Conservation (phyloP, 2,113 vertebrate species). For the Cryptotis parvus region DNA sequence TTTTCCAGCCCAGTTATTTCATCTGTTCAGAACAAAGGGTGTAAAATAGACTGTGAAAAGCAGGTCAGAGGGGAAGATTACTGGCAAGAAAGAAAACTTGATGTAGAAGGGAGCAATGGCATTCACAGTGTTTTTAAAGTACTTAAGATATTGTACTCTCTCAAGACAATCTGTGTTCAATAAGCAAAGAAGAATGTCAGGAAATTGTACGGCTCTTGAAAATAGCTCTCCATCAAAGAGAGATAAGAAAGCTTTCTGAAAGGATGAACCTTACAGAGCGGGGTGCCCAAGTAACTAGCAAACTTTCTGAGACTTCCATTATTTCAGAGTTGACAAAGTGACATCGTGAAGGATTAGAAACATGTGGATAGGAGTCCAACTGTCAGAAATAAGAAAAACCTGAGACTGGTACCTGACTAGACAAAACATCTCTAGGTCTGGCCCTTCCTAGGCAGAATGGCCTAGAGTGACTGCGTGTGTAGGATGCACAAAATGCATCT, state of each 20-base stretch:
- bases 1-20: slow-evolving; percentile 66
- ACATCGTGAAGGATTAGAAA: slow-evolving; percentile 43
- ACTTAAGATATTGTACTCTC: slow-evolving; percentile 58
- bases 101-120: slow-evolving; percentile 25
- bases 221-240: slow-evolving; percentile 66
- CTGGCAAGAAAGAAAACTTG: slow-evolving; percentile 58
- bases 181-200: slow-evolving; percentile 65
- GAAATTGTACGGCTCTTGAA: slow-evolving; percentile 61
- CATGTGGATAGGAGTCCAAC: not conserved
- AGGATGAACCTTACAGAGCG: not conserved
- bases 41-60: slow-evolving; percentile 48
- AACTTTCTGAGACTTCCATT: slow-evolving; percentile 59
- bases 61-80: slow-evolving; percentile 48
- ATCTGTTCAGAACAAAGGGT: slow-evolving; percentile 54
- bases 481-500: not conserved
- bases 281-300: not conserved
- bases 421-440: not conserved
- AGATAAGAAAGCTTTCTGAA: slow-evolving; percentile 24
- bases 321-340: slow-evolving; percentile 50
- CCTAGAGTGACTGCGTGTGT: accelerated
- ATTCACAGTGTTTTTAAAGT: slow-evolving; percentile 54
- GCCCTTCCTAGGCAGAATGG: not conserved
- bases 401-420: not conserved
- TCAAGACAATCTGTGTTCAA: slow-evolving; percentile 64
- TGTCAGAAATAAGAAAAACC: slow-evolving; percentile 35